Evolutionary conservation across 2,888 invertebrate species (phyloP).

Genomic region (Latrodectus hesperus): DNA sequence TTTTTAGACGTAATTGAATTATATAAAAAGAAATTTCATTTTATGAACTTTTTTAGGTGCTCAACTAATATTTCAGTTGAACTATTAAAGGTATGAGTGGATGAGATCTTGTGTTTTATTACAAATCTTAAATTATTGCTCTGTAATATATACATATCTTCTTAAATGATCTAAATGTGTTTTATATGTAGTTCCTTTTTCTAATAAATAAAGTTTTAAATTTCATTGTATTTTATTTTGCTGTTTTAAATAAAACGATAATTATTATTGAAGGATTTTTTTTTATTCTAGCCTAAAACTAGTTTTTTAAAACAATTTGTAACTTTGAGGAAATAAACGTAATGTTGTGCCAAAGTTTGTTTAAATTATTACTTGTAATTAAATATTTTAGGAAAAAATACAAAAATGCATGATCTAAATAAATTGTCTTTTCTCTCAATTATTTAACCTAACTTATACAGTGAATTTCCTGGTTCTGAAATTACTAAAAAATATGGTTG

Average conservation of each 20-base stretch:
- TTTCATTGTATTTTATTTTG: not conserved
- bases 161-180: conserved; percentile 25
- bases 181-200: conserved; percentile 36
- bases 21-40: conserved; percentile 6
- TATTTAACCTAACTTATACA: too few species aligned
- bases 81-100: conserved; percentile 20
- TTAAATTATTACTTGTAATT: too few species aligned
- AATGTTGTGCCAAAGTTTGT: too few species aligned
- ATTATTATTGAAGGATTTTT: too few species aligned
- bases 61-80: conserved; percentile 20
- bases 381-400: too few species aligned
- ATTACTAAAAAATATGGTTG: too few species aligned
- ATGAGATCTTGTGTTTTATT: conserved; percentile 24
- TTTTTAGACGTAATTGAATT: conserved; percentile 28
- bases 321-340: too few species aligned
- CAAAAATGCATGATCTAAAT: too few species aligned
- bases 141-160: conserved; percentile 42
- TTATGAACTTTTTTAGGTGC: conserved; percentile 28
- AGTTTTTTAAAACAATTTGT: too few species aligned
- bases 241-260: not conserved
- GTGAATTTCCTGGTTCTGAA: too few species aligned
- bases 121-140: conserved; percentile 50
- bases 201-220: not conserved
- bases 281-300: too few species aligned
- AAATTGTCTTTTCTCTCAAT: too few species aligned